These are phyloP conservation scores for Platycheirus rosarum DNA, from an alignment of 2,888 invertebrate species.

Conservation along the genomic window DNA sequence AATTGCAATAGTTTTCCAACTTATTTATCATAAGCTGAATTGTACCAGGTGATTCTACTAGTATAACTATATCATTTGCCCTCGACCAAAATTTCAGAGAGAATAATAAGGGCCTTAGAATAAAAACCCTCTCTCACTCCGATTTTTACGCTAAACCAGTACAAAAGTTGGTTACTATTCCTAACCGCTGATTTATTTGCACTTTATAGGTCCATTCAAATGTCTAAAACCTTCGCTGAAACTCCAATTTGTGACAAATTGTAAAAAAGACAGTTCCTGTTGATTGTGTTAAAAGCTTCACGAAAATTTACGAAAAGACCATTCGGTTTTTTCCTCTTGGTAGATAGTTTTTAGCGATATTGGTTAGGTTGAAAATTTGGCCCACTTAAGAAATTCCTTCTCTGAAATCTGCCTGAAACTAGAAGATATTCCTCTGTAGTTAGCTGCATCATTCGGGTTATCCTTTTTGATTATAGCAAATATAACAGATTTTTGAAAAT, in stretches of 20 bases:
- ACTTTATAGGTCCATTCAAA: background rate
- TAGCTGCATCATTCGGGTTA: background rate
- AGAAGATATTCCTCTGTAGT: too few relatives aligned
- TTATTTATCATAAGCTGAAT: conserved; percentile 9
- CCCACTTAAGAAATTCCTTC: too few relatives aligned
- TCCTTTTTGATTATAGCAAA: background rate
- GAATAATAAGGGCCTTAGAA: conserved; percentile 3
- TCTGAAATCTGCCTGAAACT: too few relatives aligned
- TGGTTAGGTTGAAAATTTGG: too few relatives aligned
- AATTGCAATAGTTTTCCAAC: background rate
- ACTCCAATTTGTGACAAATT: conserved; percentile 2
- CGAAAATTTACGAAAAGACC: too few relatives aligned
- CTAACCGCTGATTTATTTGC: conserved; percentile 1
- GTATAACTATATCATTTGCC: background rate
- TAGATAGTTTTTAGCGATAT: too few relatives aligned
- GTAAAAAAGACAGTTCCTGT: too few relatives aligned
- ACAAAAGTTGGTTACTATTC: conserved; percentile 6
- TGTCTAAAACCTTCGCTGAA: conserved; percentile 11
- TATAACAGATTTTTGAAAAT: too few relatives aligned
- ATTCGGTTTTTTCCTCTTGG: too few relatives aligned
- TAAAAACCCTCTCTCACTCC: conserved; percentile 7
- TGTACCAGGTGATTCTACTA: conserved; percentile 1
- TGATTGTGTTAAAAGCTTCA: too few relatives aligned
- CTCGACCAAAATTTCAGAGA: background rate
- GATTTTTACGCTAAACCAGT: background rate